Evolutionary conservation across 92 coral and sea anemone genomes (phyloP), one percentile per base, ranked within the genome.

Genomic region (Umimayanthus chanpuru): DNA sequence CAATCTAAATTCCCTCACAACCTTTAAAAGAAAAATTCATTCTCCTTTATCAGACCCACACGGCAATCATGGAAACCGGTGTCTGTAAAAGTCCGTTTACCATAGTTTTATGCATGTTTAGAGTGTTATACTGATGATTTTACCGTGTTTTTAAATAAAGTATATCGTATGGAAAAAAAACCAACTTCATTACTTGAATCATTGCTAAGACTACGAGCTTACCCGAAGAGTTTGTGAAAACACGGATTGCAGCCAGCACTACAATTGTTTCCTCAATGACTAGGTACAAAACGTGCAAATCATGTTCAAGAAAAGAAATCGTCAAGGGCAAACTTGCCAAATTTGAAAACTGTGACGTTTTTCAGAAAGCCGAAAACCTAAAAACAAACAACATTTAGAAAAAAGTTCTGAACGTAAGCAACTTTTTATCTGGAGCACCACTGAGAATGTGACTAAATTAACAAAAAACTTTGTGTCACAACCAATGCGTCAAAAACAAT

Each of bases 381-480:
- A 67, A 67, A 67, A 67, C 73, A 67, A 67, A 67, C 73, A 67
- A 67, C 10, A 67, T 67, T 28, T 28, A 67, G n/a, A 67, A 67
- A 67, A 67, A 61, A 61, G 68, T 61, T 61, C 20, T 61, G n/a
- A n/a, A n/a, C n/a, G 28, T 67, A 26, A 66, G 72, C 72, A 66
- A 66, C 72, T 66, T 66, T 66, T 25, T 66, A 26, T 66, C 72
- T 66, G 72, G 26, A 26, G 72, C 72, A 66, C 72, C 15, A 66
- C n/a, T n/a, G n/a, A n/a, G n/a, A n/a, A n/a, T 85, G 39, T 28
- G 73, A 44, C 53, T 76, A 30, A 87, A 90, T 26, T 66, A 2
- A 66, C 26, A 66, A 66, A 66, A 28, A 67, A 66, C 21, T 66
- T 25, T 85, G 85, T 43, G 47, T 43, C 47, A 43, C 47, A 43